Percentiles rank a stretch among this genome's conserved stretches.
Conservation (phyloP, 2,113 vertebrate species). For the Sebastes schlegelii region DNA sequence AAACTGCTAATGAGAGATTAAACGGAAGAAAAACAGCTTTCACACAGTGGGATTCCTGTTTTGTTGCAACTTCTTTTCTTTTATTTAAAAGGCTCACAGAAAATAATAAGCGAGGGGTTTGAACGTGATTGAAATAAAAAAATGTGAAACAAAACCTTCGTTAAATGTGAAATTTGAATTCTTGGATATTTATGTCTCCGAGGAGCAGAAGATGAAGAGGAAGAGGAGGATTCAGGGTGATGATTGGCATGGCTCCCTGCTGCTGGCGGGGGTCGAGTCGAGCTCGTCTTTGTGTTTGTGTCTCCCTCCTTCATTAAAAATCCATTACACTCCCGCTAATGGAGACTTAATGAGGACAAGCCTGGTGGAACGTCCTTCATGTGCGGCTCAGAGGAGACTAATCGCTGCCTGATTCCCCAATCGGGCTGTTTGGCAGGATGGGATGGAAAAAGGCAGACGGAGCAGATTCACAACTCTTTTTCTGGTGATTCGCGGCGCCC, state of each 20-base stretch:
- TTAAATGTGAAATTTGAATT: not conserved
- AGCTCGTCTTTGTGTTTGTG: constrained; percentile 57
- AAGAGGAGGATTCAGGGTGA: not conserved
- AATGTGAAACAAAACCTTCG: not conserved
- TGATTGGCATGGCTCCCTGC: constrained; percentile 39
- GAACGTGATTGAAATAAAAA: not conserved
- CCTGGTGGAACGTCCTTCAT: constrained; percentile 68
- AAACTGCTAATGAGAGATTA: constrained; percentile 49
- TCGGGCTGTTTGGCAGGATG: constrained; percentile 16
- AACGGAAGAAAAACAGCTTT: constrained; percentile 12
- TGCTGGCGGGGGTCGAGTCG: constrained; percentile 50
- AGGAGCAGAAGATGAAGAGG: not conserved
- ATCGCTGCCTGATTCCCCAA: constrained; percentile 44
- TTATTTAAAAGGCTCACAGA: not conserved
- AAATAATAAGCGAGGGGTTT: not conserved
- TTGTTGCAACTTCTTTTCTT: not conserved
- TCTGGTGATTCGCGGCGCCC: not conserved
- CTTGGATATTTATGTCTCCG: not conserved
- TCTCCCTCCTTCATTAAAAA: constrained; percentile 74
- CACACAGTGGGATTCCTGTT: not conserved
- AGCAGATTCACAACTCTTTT: not conserved
- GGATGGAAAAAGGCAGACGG: not conserved
- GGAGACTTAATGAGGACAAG: constrained; percentile 74
- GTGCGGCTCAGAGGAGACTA: constrained; percentile 66
- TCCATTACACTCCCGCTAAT: constrained; percentile 70